A percentile compares a stretch with the other conserved stretches of the same genome.
Conservation (phyloP, 2,113 vertebrate species). For the Echinops telfairi region DNA sequence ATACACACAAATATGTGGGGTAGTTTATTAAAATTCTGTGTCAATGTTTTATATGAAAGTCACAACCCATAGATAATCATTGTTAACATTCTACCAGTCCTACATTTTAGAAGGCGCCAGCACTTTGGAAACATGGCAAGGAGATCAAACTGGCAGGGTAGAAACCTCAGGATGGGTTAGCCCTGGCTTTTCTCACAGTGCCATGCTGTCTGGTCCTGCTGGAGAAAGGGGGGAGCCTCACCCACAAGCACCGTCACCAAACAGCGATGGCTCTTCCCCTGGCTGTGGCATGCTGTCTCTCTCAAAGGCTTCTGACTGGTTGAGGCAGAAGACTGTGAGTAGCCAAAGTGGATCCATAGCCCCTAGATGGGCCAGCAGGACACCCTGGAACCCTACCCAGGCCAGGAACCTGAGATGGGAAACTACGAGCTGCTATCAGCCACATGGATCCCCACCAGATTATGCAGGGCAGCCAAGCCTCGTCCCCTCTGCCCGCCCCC, state of each 20-base stretch:
- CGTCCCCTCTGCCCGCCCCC: too few species aligned
- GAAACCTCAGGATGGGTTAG: background rate
- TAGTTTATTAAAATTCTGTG: background rate
- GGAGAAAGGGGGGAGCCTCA: background rate
- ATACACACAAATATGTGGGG: background rate
- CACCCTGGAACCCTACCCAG: background rate
- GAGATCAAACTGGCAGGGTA: background rate
- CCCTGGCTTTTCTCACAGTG: too few species aligned
- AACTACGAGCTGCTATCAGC: background rate
- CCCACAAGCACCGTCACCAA: background rate
- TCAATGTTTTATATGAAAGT: slow-evolving; percentile 7
- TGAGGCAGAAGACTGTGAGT: background rate
- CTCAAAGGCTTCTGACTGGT: background rate
- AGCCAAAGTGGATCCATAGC: background rate
- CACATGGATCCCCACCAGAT: background rate
- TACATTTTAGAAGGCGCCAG: background rate
- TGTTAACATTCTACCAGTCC: background rate
- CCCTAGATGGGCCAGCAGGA: background rate
- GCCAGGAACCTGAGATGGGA: background rate
- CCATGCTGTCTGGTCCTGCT: accelerated
- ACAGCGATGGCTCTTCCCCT: background rate
- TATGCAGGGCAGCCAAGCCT: background rate
- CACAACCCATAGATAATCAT: background rate
- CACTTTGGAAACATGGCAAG: background rate
- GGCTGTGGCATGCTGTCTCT: background rate